Evolutionary conservation across 2,888 invertebrate species (phyloP).

Genomic region (Nomada ferruginata): DNA sequence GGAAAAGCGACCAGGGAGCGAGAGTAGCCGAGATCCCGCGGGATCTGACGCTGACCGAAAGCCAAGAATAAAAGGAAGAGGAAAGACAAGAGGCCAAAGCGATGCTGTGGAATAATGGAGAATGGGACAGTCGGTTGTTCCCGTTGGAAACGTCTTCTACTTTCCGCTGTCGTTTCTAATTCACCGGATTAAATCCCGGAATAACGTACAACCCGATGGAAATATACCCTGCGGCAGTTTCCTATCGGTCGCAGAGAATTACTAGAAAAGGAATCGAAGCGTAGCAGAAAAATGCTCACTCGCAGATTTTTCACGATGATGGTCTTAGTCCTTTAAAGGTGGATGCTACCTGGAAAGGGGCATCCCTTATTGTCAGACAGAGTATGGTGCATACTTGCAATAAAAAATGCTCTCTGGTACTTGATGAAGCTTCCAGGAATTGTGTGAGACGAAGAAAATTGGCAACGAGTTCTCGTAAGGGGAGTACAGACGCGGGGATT

Average conservation of each 20-base stretch:
- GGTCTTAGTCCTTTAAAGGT: too few relatives aligned
- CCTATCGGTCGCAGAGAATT: neutral
- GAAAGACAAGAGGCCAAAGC: constrained; percentile 44
- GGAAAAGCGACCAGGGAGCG: constrained; percentile 47
- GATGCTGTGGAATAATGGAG: constrained; percentile 53
- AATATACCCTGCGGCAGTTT: constrained; percentile 1
- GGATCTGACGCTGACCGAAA: constrained; percentile 64
- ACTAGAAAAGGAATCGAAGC: neutral
- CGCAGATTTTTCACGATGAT: too few relatives aligned
- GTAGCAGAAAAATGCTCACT: too few relatives aligned
- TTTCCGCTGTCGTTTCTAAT: constrained; percentile 41
- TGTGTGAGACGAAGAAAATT: too few relatives aligned
- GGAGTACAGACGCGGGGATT: neutral
- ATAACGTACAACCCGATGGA: constrained; percentile 4
- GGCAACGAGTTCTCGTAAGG: neutral
- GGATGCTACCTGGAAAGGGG: too few relatives aligned
- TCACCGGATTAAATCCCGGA: constrained; percentile 32
- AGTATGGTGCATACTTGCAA: neutral
- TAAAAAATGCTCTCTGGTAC: neutral
- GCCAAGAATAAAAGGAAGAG: constrained; percentile 52
- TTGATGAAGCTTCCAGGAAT: too few relatives aligned
- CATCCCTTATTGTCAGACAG: neutral
- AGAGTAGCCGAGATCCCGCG: constrained; percentile 57
- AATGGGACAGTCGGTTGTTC: constrained; percentile 40
- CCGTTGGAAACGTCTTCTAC: constrained; percentile 28